Evolutionary conservation across 2,888 invertebrate genomes (phyloP), one percentile per base, ranked within the genome.

Genomic region (Pterostichus niger): DNA sequence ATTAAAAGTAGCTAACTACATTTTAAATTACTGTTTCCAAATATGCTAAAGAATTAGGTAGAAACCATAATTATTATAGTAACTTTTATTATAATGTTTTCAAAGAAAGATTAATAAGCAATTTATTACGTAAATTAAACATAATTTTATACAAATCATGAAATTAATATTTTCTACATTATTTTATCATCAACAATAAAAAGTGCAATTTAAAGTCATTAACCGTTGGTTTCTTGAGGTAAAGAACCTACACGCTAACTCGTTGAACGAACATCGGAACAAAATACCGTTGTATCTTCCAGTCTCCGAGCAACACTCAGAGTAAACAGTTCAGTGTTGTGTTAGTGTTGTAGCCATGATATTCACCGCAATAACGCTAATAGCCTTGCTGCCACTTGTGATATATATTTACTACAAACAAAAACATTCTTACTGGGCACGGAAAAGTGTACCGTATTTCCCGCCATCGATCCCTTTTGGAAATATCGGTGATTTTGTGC

Each of bases 401-500:
- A 33, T 88, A 6, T 87, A 87, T 83, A 33, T 85, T 10, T 88
- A 89, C 85, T 89, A 90, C 86, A 89, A 89, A 86, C 89, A 91
- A 84, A 90, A 91, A 84, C 92, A 91, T 86, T 89, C 88, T 0
- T 93, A 93, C 86, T 95, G 95, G 95, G 88, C 91, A 49, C 90
- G 90, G 75, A 91, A 90, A 86, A 92, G 92, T 10, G 91, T 95
- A 6, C 89, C 90, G 0, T 76, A 15, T 13, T 46, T 93, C 0
- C 88, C 90, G 13, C 92, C 93, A 0, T 87, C 87, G 10, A 92
- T 94, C 84, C 93, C 94, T 0, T 94, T 93, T 85, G 95, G 95
- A 0, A 92, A 93, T 84, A 89, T 94, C 85, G 89, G 89, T 46
- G 89, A 91, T 40, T 92, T 94, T 6, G 90, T 93, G 1, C 90